Conservation (phyloP, 1,140 invertebrate species). For the Lordiphosa clarofinis region DNA sequence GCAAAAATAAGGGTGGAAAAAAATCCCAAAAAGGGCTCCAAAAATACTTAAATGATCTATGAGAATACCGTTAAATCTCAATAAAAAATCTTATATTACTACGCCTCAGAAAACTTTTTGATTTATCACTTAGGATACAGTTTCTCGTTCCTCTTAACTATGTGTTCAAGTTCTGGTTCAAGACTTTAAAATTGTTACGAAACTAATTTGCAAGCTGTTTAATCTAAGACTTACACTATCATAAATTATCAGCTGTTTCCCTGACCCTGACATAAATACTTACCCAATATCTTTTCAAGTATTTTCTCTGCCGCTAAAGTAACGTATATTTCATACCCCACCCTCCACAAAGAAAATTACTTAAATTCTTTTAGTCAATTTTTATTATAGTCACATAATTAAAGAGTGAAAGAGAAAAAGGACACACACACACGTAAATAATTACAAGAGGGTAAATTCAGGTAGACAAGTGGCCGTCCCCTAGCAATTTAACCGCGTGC, state of each 20-base stretch:
- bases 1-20: conserved; percentile 5
- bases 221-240: no score
- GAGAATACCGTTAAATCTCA: no score
- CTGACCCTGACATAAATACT: conserved; percentile 62
- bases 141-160: no score
- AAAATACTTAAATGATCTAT: no score
- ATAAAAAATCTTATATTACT: no score
- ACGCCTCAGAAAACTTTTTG: no score
- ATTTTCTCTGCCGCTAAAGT: conserved; percentile 29
- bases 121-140: no score
- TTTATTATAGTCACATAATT: conserved; percentile 10
- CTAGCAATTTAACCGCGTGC: conserved; percentile 40
- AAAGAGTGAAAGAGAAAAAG: conserved; percentile 5
- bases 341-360: conserved; percentile 8
- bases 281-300: conserved; percentile 33
- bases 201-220: no score
- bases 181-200: no score
- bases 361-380: conserved; percentile 16
- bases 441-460: conserved; percentile 23
- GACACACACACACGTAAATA: conserved; percentile 10
- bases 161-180: no score
- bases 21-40: no score
- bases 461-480: conserved; percentile 7
- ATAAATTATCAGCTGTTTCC: conserved; percentile 27
- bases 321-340: conserved; percentile 39